These are phyloP conservation scores for Poeciliopsis infans DNA, from an alignment of 2,797 vertebrate genomes.

Conservation along the genomic window DNA sequence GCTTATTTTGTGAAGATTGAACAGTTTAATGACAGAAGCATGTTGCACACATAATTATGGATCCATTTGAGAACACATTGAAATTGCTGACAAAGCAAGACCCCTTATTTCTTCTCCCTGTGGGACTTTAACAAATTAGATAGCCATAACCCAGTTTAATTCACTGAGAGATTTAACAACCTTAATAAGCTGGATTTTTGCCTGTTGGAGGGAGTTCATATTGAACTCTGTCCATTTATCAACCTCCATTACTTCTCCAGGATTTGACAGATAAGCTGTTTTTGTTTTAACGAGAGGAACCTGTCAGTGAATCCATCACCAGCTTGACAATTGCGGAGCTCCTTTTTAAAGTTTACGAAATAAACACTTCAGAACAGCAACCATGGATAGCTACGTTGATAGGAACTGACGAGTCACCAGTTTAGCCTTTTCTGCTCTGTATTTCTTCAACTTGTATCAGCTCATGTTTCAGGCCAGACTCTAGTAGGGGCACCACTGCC, in stretches of 20 bases:
- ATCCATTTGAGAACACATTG: neutral
- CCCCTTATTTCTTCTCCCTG: neutral
- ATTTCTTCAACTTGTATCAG: constrained; percentile 30
- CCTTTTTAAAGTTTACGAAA: constrained; percentile 32
- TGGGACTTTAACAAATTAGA: neutral
- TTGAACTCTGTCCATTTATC: constrained; percentile 21
- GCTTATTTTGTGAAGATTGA: constrained; percentile 33
- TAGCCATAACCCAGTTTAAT: constrained; percentile 22
- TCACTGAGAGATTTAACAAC: constrained; percentile 6
- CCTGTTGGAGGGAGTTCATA: constrained; percentile 29
- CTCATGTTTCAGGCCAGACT: constrained; percentile 41
- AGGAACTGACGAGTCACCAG: constrained; percentile 15
- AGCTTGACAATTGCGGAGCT: constrained; percentile 14
- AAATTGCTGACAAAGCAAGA: constrained; percentile 12
- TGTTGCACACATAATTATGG: neutral
- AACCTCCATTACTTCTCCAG: constrained; percentile 2
- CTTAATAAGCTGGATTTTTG: constrained; percentile 14
- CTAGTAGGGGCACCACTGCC: constrained; percentile 48
- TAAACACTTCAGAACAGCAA: constrained; percentile 14
- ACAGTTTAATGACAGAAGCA: constrained; percentile 24
- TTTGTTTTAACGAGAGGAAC: constrained; percentile 2
- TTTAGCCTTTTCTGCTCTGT: constrained; percentile 7
- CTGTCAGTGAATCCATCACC: constrained; percentile 22
- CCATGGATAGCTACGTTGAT: neutral
- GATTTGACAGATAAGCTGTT: constrained; percentile 27